Percentiles rank a stretch among this genome's conserved stretches.
These are phyloP conservation scores for Sander vitreus DNA, from an alignment of 2,113 vertebrate genomes.

Conservation along the genomic window DNA sequence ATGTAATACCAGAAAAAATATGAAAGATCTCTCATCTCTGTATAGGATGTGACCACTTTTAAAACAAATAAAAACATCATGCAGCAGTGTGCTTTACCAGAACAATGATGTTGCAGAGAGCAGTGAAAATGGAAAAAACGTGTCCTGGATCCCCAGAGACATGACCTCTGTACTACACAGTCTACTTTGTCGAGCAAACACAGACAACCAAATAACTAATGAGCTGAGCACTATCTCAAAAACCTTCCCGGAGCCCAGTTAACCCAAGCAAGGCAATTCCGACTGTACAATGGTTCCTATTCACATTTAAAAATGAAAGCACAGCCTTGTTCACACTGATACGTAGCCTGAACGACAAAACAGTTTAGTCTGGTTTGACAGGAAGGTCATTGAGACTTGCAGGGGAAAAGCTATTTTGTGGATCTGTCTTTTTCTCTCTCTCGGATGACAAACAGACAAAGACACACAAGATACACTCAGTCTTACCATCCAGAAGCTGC, in stretches of 20 bases:
- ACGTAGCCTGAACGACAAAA: constrained; percentile 14
- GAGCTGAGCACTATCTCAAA: constrained; percentile 10
- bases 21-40: background rate
- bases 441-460: background rate
- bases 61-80: background rate
- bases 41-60: background rate
- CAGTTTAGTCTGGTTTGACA: constrained; percentile 36
- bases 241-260: background rate
- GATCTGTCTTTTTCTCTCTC: background rate
- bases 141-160: constrained; percentile 1
- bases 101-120: background rate
- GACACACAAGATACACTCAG: constrained; percentile 1
- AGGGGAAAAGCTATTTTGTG: background rate
- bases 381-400: constrained; percentile 14
- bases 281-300: background rate
- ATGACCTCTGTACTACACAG: background rate
- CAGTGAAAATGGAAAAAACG: background rate
- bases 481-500: constrained; percentile 88
- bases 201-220: constrained; percentile 28
- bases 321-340: constrained; percentile 36
- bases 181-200: constrained; percentile 22
- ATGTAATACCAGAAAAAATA: background rate
- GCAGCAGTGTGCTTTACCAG: background rate
- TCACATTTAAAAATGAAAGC: constrained; percentile 31
- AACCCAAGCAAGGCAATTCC: background rate